Evolutionary conservation across 2,888 invertebrate species (phyloP), one percentile per base, ranked within the genome.

Genomic region (Pseudococcus viburni): DNA sequence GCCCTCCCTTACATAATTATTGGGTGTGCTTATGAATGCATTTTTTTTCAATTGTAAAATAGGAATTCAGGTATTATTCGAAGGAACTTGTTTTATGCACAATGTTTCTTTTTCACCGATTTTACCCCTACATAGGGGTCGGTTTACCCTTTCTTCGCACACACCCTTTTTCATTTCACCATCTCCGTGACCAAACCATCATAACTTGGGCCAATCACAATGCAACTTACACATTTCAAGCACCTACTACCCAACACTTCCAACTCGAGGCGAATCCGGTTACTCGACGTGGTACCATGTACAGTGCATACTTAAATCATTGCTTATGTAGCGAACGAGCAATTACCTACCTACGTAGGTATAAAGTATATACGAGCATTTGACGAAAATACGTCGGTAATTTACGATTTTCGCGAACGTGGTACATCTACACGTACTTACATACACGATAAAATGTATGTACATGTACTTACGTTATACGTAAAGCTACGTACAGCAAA

Each of bases 241-340:
- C 9, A 59, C 55, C 55, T 33, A 33, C 26, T 33, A 33, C 26
- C 3, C 3, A 33, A 33, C 26, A 33, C 26, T 59, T 59, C n/a
- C 59, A 59, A 19, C 59, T 59, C 59, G 59, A 59, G 59, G 19
- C 59, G 19, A 19, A 59, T 59, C 59, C 59, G 59, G 59, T 59
- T 59, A 19, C 19, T 59, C 19, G 59, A 59, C 59, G 59, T 6
- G 59, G 19, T 59, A 33, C 26, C 26, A 33, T 33, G 26, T 33
- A 33, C 26, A 33, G 26, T 33, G 26, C 59, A 19, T 59, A 59
- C 59, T 59, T 59, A 19, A 59, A 59, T 59, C 59, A 59, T 59
- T 19, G 8, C 19, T 59, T 19, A 9, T 19, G 19, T 19, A 8
- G 59, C 19, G 19, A 59, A 19, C 59, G 8, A 59, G 59, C 19